Conservation (phyloP, 2,888 invertebrate species). For the Mythimna albipuncta region DNA sequence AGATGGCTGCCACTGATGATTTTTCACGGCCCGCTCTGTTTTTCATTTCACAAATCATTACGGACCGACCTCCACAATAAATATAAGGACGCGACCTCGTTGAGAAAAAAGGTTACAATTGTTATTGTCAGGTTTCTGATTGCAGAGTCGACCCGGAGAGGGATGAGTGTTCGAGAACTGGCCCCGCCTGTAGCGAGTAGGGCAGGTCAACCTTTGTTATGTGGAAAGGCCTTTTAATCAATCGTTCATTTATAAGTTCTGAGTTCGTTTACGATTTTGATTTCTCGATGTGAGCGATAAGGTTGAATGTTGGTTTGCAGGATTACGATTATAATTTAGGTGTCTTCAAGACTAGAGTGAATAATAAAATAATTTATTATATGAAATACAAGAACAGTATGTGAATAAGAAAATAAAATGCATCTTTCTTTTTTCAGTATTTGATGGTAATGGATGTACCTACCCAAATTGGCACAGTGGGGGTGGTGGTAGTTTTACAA, state of each 20-base stretch:
- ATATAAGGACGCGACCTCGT: constrained; percentile 62
- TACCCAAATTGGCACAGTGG: too few species aligned
- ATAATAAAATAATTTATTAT: too few species aligned
- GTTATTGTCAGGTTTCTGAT: constrained; percentile 70
- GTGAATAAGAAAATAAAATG: too few species aligned
- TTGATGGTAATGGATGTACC: too few species aligned
- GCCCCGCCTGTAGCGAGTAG: constrained; percentile 12
- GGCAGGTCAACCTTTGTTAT: constrained; percentile 17
- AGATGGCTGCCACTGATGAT: constrained; percentile 65
- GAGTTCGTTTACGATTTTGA: background rate
- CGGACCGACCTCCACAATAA: constrained; percentile 40
- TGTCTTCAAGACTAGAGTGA: too few species aligned
- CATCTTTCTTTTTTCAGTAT: too few species aligned
- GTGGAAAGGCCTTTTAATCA: background rate
- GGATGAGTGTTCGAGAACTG: constrained; percentile 52
- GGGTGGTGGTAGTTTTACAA: too few species aligned
- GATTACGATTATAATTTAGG: too few species aligned
- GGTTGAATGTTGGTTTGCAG: background rate
- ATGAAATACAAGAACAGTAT: too few species aligned
- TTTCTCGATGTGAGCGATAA: background rate
- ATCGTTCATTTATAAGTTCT: background rate
- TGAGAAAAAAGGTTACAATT: constrained; percentile 64
- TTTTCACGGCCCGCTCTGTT: constrained; percentile 57
- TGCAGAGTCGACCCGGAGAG: constrained; percentile 60
- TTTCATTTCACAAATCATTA: constrained; percentile 73